Evolutionary conservation across 2,888 invertebrate species (phyloP), one percentile per base, ranked within the genome.

Genomic region (Poecilobothrus nobilitatus): DNA sequence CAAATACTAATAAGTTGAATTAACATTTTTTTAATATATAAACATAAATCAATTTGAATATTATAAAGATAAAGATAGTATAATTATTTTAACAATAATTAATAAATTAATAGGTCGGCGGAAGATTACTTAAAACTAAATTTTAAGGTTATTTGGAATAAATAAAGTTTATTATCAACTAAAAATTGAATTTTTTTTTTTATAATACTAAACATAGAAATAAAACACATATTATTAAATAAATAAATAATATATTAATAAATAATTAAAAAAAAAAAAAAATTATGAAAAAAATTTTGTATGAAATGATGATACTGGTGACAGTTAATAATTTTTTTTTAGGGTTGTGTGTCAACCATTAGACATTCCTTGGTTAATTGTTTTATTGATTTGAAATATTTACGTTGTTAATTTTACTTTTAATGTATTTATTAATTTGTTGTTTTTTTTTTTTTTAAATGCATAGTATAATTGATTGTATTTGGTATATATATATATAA

Each of bases 261-360:
- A 41, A 53, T 53, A 53, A 53, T 18, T 53, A 9, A 53, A 53
- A 53, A 12, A 53, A 18, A 53, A 6, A 53, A 3, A 53, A 53
- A 53, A 12, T n/a, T 9, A 53, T 53, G 53, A 53, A 12, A 5
- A 53, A 53, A 18, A 53, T 53, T 18, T 37, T 37, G 12, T 53
- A 53, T 53, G 53, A 53, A 53, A 53, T 53, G 53, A 53, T 53
- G 53, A 53, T 53, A 18, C 18, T 18, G 5, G 53, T 53, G 53
- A 53, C 53, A 53, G 53, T 15, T 53, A 53, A 53, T 18, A 53
- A n/a, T 18, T 53, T 12, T 69, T 63, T 18, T 69, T 63, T 20
- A 62, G 66, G 69, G 64, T 64, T 63, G 81, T 81, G 81, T 81
- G 80, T 80, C 73, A 81, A 81, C 81, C 81, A 81, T 78, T 78